Percentiles rank a stretch among this genome's conserved stretches.
These are phyloP conservation scores for Callyntrura sp. DNA, from an alignment of 2,888 invertebrate genomes.

Conservation along the genomic window DNA sequence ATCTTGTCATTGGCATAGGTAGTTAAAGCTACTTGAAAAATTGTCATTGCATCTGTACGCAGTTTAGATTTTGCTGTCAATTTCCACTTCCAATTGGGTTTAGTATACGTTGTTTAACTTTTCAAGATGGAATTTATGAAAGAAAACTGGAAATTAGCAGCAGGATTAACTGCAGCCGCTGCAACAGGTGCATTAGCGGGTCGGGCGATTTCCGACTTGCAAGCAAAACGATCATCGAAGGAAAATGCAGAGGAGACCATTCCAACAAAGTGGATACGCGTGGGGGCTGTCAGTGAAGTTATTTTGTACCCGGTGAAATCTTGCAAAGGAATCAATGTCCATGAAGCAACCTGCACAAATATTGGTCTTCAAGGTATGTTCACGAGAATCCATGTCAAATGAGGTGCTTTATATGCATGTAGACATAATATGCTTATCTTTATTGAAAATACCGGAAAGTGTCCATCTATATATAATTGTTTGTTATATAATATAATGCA, in stretches of 20 bases:
- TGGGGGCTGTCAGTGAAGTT: constrained; percentile 81
- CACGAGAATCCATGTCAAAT: too few relatives aligned
- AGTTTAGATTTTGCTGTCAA: too few relatives aligned
- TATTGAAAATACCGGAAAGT: too few relatives aligned
- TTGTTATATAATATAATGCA: too few relatives aligned
- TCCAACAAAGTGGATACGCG: constrained; percentile 82
- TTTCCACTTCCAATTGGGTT: too few relatives aligned
- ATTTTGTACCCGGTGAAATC: constrained; percentile 83
- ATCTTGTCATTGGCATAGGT: too few relatives aligned
- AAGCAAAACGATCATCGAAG: background rate
- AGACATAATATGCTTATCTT: too few relatives aligned
- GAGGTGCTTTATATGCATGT: too few relatives aligned
- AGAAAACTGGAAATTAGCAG: constrained; percentile 77
- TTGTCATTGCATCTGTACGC: too few relatives aligned
- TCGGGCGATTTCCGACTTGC: constrained; percentile 43
- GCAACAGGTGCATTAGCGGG: constrained; percentile 77
- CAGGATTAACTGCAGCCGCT: constrained; percentile 72
- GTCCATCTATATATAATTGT: too few relatives aligned
- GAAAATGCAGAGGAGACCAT: background rate
- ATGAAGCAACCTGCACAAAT: constrained; percentile 77
- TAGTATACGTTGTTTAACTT: too few relatives aligned
- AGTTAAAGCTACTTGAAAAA: too few relatives aligned
- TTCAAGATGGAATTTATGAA: constrained; percentile 64
- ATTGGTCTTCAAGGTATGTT: constrained; percentile 81
- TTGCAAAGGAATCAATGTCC: constrained; percentile 79